Percentiles rank a stretch among this genome's conserved stretches.
phyloP scores from a whole-genome alignment of 1,140 invertebrate genomes.

The Plodia interpunctella region DNA sequence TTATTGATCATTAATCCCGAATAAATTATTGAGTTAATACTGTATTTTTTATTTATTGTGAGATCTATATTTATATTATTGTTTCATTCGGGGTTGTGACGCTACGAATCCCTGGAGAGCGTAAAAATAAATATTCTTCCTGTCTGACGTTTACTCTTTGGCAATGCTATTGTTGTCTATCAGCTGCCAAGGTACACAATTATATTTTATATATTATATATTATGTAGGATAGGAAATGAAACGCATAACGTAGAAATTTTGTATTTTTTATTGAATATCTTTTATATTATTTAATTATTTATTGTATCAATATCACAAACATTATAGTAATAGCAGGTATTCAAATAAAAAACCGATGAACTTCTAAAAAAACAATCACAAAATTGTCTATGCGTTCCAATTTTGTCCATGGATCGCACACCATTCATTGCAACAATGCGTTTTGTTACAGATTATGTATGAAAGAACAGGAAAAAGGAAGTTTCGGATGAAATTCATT shows the following conservation, averaged over 20 bases:
- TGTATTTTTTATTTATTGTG: slow-evolving; percentile 16
- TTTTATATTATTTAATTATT: slow-evolving; percentile 45
- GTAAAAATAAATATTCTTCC: no score
- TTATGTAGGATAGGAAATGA: slow-evolving; percentile 26
- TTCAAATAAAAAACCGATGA: slow-evolving; percentile 71
- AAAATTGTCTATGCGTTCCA: slow-evolving; percentile 11
- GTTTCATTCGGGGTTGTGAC: no score
- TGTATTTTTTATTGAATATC: slow-evolving; percentile 74
- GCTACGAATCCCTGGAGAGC: no score
- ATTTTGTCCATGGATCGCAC: slow-evolving; percentile 6
- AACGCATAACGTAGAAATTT: slow-evolving; percentile 49
- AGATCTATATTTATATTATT: no score
- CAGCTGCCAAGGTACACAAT: no score
- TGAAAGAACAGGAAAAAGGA: slow-evolving; percentile 58
- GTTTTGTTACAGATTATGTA: slow-evolving; percentile 32
- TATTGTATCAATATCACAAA: slow-evolving; percentile 68
- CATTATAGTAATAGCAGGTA: slow-evolving; percentile 60
- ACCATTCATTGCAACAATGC: neutral
- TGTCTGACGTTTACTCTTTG: no score
- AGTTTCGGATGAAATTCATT: slow-evolving; percentile 42
- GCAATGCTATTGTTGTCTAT: no score
- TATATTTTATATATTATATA: no score
- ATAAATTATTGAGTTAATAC: slow-evolving; percentile 68
- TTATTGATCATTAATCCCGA: slow-evolving; percentile 69
- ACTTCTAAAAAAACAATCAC: slow-evolving; percentile 55